Conservation (phyloP, 2,113 vertebrate species). For the Plestiodon gilberti region DNA sequence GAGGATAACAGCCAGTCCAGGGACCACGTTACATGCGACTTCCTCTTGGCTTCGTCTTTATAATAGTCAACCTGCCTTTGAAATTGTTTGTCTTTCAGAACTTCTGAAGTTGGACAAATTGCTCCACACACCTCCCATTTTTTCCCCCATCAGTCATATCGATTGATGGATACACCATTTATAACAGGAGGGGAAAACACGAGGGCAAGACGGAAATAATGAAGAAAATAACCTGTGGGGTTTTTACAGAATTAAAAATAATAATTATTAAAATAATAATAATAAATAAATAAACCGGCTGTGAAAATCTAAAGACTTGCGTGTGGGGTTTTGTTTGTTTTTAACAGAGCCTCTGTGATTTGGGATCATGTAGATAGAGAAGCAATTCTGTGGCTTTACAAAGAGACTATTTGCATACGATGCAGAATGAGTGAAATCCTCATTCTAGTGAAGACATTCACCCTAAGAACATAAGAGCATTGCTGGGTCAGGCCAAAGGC, state of each 20-base stretch:
- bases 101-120: constrained; percentile 13
- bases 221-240: neutral
- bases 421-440: neutral
- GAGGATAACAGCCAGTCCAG: fast-evolving
- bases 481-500: too few species aligned
- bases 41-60: constrained; percentile 3
- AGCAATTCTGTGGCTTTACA: neutral
- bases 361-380: too few species aligned
- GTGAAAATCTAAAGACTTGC: too few species aligned
- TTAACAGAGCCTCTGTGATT: neutral
- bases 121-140: neutral
- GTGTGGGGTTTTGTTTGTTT: neutral
- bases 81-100: constrained; percentile 24
- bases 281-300: too few species aligned
- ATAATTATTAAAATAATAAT: too few species aligned
- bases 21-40: fast-evolving
- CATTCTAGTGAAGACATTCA: neutral
- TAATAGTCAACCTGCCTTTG: constrained; percentile 6
- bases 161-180: constrained; percentile 9
- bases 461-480: too few species aligned
- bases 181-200: neutral
- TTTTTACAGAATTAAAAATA: neutral
- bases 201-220: neutral
- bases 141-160: neutral
- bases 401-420: neutral